A percentile compares a stretch with the other conserved stretches of the same genome.
phyloP scores from a whole-genome alignment of 1,140 invertebrate genomes.

The Ectropis grisescens region DNA sequence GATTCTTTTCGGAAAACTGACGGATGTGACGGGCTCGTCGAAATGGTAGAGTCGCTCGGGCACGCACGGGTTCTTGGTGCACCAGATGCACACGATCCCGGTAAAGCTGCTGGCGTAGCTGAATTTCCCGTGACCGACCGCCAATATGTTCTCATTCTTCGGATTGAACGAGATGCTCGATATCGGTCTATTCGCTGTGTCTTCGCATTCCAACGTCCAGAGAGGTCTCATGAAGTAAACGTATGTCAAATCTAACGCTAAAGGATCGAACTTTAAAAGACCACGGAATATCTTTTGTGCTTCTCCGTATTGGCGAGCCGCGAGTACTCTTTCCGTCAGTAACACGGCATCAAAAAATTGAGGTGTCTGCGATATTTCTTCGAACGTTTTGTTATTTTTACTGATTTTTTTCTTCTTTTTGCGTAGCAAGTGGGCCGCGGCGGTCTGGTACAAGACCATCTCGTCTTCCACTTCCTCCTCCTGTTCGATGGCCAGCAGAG shows the following conservation, averaged over 20 bases:
- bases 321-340: constrained; percentile 77
- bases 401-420: constrained; percentile 29
- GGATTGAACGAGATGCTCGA: constrained; percentile 75
- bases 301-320: constrained; percentile 74
- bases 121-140: constrained; percentile 79
- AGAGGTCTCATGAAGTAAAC: constrained; percentile 74
- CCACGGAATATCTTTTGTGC: constrained; percentile 78
- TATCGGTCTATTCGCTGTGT: constrained; percentile 65
- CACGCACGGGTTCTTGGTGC: constrained; percentile 87
- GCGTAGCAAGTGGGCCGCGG: constrained; percentile 30
- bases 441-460: constrained; percentile 56
- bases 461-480: constrained; percentile 56
- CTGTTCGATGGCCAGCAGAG: constrained; percentile 41
- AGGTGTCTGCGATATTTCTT: constrained; percentile 44
- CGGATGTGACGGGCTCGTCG: constrained; percentile 76
- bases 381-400: constrained; percentile 35
- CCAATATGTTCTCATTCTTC: constrained; percentile 75
- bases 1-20: constrained; percentile 77
- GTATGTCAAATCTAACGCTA: constrained; percentile 73
- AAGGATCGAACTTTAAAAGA: constrained; percentile 71
- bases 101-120: constrained; percentile 60
- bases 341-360: constrained; percentile 74
- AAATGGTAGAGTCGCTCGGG: constrained; percentile 82
- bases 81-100: constrained; percentile 85
- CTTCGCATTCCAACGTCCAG: constrained; percentile 73